Evolutionary conservation across 2,113 vertebrate species (phyloP).

Genomic region (Oostethus manadensis): DNA sequence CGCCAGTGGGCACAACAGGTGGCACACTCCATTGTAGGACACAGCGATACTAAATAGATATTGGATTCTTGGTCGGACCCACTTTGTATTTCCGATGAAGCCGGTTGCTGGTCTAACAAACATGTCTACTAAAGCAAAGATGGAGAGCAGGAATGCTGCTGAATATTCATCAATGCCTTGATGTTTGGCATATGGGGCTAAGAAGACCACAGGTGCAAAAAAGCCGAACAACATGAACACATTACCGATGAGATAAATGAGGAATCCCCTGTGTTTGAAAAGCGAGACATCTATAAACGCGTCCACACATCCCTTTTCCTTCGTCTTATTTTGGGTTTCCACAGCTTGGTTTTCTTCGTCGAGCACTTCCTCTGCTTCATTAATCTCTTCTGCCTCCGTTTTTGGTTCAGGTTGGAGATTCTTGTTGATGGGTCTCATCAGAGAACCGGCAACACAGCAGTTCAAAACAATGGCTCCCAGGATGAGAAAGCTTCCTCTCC

Average conservation of each 20-base stretch:
- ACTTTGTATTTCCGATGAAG: slow-evolving; percentile 72
- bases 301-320: slow-evolving; percentile 47
- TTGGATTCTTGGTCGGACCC: slow-evolving; percentile 75
- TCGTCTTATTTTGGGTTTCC: slow-evolving; percentile 28
- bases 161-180: slow-evolving; percentile 74
- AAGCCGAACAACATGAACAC: slow-evolving; percentile 80
- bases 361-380: slow-evolving; percentile 10
- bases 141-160: slow-evolving; percentile 74
- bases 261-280: slow-evolving; percentile 79
- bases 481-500: slow-evolving; percentile 80
- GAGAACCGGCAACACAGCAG: slow-evolving; percentile 77
- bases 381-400: slow-evolving; percentile 14
- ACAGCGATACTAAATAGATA: slow-evolving; percentile 79
- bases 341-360: not conserved
- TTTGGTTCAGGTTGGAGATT: not conserved
- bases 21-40: slow-evolving; percentile 70
- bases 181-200: slow-evolving; percentile 78
- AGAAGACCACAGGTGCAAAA: slow-evolving; percentile 80
- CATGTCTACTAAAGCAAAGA: slow-evolving; percentile 75
- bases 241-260: slow-evolving; percentile 78
- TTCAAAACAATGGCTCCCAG: slow-evolving; percentile 73
- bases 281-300: slow-evolving; percentile 76
- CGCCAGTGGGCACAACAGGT: slow-evolving; percentile 76
- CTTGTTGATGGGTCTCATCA: slow-evolving; percentile 75
- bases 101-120: slow-evolving; percentile 70